Percentiles rank a stretch among this genome's conserved stretches.
phyloP scores from a whole-genome alignment of 2,888 invertebrate genomes.

The Heliconius cydno region DNA sequence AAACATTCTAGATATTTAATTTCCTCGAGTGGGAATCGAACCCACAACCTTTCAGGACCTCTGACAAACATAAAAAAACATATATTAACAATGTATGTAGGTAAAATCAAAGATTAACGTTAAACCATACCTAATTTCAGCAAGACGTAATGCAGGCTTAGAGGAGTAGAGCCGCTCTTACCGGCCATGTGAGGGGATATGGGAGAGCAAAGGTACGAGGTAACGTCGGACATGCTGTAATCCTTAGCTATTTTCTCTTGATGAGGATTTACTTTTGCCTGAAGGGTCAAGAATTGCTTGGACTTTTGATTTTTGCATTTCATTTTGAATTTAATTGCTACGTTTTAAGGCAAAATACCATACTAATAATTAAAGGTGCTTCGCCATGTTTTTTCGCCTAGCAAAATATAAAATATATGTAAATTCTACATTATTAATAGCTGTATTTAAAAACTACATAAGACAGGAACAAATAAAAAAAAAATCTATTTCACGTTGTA shows the following conservation, averaged over 20 bases:
- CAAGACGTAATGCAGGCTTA: conserved; percentile 23
- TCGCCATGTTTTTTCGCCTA: no score
- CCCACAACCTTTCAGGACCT: no score
- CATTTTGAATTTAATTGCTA: background rate
- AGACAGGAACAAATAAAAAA: no score
- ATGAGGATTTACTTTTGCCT: conserved; percentile 10
- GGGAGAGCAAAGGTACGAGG: conserved; percentile 10
- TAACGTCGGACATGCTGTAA: conserved; percentile 20
- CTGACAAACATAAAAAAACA: background rate
- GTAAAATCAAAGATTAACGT: background rate
- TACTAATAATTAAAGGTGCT: background rate
- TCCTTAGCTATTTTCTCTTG: conserved; percentile 23
- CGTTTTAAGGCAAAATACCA: background rate
- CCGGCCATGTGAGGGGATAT: conserved; percentile 9
- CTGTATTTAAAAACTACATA: no score
- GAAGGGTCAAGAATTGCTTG: conserved; percentile 7
- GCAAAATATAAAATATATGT: no score
- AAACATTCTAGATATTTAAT: no score
- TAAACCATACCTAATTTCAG: conserved; percentile 16
- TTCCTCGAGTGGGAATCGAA: no score
- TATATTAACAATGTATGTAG: background rate
- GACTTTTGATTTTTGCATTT: background rate
- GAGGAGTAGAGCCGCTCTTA: conserved; percentile 13
- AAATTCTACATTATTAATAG: no score
- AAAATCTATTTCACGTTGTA: no score